phyloP scores from a whole-genome alignment of 2,797 vertebrate species.

The Nyctibius grandis region DNA sequence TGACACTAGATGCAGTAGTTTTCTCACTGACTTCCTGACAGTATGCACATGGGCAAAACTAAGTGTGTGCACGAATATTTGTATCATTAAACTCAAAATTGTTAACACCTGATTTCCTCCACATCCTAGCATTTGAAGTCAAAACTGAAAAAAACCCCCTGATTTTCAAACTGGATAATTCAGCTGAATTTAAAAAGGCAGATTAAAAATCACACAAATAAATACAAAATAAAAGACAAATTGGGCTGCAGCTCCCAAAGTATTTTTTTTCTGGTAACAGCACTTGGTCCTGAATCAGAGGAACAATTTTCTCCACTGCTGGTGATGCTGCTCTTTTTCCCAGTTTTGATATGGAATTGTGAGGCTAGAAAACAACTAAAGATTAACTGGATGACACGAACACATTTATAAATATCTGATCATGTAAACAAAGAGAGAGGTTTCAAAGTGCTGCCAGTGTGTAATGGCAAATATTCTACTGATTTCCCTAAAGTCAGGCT shows the following conservation, averaged over 20 bases:
- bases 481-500: not conserved
- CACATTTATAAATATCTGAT: not conserved
- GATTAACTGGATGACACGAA: not conserved
- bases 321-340: not conserved
- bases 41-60: not conserved
- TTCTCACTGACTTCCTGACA: not conserved
- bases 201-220: not conserved
- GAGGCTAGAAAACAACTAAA: not conserved
- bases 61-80: not conserved
- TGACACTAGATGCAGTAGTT: not conserved
- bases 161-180: not conserved
- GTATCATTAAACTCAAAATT: not conserved
- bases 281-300: not conserved
- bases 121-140: not conserved
- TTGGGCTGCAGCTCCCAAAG: not conserved
- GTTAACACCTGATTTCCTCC: not conserved
- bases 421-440: not conserved
- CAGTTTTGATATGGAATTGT: not conserved
- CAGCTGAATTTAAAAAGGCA: not conserved
- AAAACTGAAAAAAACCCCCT: not conserved
- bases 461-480: not conserved
- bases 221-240: not conserved
- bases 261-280: not conserved
- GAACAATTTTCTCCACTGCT: not conserved
- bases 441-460: not conserved